Conservation (phyloP, 2,888 invertebrate species). For the Euphydryas editha region DNA sequence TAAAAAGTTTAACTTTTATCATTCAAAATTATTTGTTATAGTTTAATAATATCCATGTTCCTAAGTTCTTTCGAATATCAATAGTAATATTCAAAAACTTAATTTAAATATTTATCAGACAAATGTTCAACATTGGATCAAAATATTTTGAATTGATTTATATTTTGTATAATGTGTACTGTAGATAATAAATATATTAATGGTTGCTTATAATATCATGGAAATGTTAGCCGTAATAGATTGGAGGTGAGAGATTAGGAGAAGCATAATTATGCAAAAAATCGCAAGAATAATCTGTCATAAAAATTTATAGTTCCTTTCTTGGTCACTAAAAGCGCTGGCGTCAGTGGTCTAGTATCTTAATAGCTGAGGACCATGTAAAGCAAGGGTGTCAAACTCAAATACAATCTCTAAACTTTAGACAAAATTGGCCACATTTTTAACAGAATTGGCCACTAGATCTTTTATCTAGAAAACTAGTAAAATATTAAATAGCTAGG, state of each 20-base stretch:
- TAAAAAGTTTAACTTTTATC: background rate
- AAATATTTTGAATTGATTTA: conserved; percentile 19
- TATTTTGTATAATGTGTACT: conserved; percentile 32
- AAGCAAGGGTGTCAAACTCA: too few species aligned
- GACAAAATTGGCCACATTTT: too few species aligned
- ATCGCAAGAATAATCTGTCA: too few species aligned
- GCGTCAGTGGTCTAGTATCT: too few species aligned
- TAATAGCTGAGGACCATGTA: too few species aligned
- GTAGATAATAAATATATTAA: conserved; percentile 13
- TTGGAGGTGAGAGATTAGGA: background rate
- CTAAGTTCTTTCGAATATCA: background rate
- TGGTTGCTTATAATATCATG: conserved; percentile 2
- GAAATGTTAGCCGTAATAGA: background rate
- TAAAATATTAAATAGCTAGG: too few species aligned
- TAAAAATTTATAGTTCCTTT: too few species aligned
- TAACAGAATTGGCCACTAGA: too few species aligned
- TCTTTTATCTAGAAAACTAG: too few species aligned
- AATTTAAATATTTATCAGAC: background rate
- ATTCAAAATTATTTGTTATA: background rate
- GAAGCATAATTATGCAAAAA: too few species aligned
- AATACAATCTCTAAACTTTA: too few species aligned
- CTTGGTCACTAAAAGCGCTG: too few species aligned
- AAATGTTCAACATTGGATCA: conserved; percentile 8
- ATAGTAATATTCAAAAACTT: background rate
- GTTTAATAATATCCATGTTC: conserved; percentile 1